Evolutionary conservation across 2,113 vertebrate species (phyloP).

Genomic region (Dasyurus viverrinus): DNA sequence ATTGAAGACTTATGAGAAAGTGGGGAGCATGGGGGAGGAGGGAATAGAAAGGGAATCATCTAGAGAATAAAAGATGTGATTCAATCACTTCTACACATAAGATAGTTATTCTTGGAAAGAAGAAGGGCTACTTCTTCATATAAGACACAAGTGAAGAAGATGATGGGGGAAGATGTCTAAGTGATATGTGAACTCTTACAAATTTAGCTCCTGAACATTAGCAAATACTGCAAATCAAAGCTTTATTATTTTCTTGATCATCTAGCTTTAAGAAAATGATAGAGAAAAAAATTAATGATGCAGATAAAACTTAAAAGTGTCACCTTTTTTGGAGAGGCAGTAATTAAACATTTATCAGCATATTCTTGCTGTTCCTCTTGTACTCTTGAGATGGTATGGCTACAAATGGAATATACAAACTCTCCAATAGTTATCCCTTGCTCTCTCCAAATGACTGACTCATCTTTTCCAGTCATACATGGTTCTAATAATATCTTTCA

Average conservation of each 20-base stretch:
- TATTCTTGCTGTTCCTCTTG: background rate
- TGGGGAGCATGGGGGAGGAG: no score
- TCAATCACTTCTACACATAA: no score
- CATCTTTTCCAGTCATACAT: background rate
- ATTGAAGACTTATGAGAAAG: no score
- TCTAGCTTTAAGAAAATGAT: background rate
- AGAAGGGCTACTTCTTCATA: no score
- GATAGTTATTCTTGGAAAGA: no score
- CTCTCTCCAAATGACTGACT: no score
- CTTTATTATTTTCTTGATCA: background rate
- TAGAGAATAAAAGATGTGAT: no score
- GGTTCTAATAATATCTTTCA: background rate
- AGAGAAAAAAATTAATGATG: background rate
- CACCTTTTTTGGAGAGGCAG: background rate
- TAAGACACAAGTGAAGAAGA: no score
- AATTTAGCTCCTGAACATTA: background rate
- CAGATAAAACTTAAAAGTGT: background rate
- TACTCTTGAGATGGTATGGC: background rate
- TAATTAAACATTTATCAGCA: background rate
- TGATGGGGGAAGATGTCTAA: no score
- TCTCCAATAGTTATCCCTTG: background rate
- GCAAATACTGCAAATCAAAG: background rate
- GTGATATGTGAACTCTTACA: background rate
- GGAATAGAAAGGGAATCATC: no score
- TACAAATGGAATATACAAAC: background rate